Base-by-base conservation (phyloP, 2,888 invertebrate species). In the Dinocampus coccinellae region DNA sequence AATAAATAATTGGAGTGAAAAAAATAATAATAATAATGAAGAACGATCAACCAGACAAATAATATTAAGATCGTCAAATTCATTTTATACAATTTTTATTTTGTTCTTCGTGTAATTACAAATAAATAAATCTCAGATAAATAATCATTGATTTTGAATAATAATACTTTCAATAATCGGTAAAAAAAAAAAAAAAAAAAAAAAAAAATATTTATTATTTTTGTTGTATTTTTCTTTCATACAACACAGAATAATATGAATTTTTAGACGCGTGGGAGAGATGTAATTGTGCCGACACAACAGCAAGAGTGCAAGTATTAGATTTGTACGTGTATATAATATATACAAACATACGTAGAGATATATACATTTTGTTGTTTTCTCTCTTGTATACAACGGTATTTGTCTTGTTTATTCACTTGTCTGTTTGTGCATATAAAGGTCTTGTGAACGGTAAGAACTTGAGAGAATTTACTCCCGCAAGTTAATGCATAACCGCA, bases 401-500 rank as follows among this genome's bases (percentile, higher is more conserved):
- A n/a, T 64, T 33, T 55, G 13, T 55, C 34, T 65, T 20, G 16
- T 29, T 26, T 39, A 39, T 9, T 57, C 58, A n/a, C n/a, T 66
- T 22, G 20, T 26, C 55, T 26, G 24, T 24, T 13, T 29, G 57
- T 34, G 65, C 69, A 67, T 70, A 52, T 74, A 77, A 77, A 77
- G 76, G 76, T 77, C 76, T 77, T 74, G 74, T 75, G 74, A 77
- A 77, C 71, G 74, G 73, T 65, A 53, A 53, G 34, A 36, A 22
- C 63, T 64, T 52, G 20, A 36, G 34, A 24, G 55, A 65, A 65
- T 65, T 65, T 47, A 47, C 53, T 53, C 55, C 53, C 47, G 65
- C 55, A 34, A 7, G 16, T 47, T 47, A 0, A n/a, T 47, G 47
- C n/a, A 16, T 6, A 47, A 47, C 47, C 16, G 16, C 47, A 47